A percentile compares a stretch with the other conserved stretches of the same genome.
Evolutionary conservation across 92 coral and sea anemone species (phyloP).

Genomic region (Palythoa caribaeorum): DNA sequence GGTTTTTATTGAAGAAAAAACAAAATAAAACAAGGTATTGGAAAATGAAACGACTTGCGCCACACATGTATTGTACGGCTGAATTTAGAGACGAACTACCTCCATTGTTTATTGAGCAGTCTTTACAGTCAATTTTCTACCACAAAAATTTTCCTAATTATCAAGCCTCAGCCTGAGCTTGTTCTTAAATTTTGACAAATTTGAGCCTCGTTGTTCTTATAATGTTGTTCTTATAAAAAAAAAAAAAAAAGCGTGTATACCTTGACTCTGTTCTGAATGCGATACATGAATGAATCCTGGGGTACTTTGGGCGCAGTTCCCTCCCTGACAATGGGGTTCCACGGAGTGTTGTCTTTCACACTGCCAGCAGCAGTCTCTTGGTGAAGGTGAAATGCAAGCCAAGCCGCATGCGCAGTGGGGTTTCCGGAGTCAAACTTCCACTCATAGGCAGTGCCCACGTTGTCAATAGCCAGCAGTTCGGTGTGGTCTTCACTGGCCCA

Average conservation of each 20-base stretch:
- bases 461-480: conserved; percentile 75
- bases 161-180: too few relatives aligned
- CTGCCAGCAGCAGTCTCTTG: conserved; percentile 59
- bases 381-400: conserved; percentile 80
- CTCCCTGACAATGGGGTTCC: conserved; percentile 69
- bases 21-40: too few relatives aligned
- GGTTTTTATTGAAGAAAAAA: too few relatives aligned
- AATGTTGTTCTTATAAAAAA: too few relatives aligned
- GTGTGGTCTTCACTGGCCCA: conserved; percentile 75
- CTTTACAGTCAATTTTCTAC: neutral
- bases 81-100: too few relatives aligned
- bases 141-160: neutral
- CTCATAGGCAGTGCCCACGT: conserved; percentile 73
- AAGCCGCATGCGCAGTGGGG: conserved; percentile 87
- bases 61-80: too few relatives aligned
- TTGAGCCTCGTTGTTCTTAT: too few relatives aligned
- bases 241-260: too few relatives aligned
- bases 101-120: too few relatives aligned
- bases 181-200: too few relatives aligned
- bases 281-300: conserved; percentile 87
- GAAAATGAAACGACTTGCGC: too few relatives aligned
- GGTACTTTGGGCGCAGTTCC: conserved; percentile 66
- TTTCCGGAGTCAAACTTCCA: conserved; percentile 77
- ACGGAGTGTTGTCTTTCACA: conserved; percentile 55
- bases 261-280: conserved; percentile 82